Evolutionary conservation across 2,888 invertebrate species (phyloP).

Genomic region (Tyria jacobaeae): DNA sequence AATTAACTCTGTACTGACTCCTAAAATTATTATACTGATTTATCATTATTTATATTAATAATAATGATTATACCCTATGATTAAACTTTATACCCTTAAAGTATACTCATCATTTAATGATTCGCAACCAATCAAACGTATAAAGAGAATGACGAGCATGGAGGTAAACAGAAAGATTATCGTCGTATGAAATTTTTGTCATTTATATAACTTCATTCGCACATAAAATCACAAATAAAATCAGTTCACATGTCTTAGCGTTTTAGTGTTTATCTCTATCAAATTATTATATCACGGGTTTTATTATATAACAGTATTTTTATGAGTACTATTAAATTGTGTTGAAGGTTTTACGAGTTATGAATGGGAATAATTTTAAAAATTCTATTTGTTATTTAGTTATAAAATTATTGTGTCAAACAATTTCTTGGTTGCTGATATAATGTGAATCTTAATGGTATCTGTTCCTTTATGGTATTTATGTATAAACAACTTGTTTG

Average conservation of each 20-base stretch:
- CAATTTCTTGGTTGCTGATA: slow-evolving; percentile 22
- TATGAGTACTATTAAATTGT: not conserved
- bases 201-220: not conserved
- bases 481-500: slow-evolving; percentile 28
- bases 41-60: not conserved
- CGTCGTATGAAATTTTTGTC: not conserved
- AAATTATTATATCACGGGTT: not conserved
- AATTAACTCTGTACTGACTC: not conserved
- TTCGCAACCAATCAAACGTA: too few relatives aligned
- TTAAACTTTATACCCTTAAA: too few relatives aligned
- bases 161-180: not conserved
- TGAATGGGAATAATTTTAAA: not conserved
- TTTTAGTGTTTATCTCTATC: not conserved
- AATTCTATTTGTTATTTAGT: not conserved
- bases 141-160: not conserved
- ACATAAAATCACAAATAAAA: not conserved
- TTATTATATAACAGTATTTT: slow-evolving; percentile 7
- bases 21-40: not conserved
- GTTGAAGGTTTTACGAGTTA: slow-evolving; percentile 9
- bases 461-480: slow-evolving; percentile 33
- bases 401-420: slow-evolving; percentile 37
- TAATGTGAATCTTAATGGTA: slow-evolving; percentile 30
- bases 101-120: too few relatives aligned
- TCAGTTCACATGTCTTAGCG: not conserved
- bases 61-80: too few relatives aligned